Evolutionary conservation across 2,113 vertebrate genomes (phyloP).

Genomic region (Elaphurus davidianus): DNA sequence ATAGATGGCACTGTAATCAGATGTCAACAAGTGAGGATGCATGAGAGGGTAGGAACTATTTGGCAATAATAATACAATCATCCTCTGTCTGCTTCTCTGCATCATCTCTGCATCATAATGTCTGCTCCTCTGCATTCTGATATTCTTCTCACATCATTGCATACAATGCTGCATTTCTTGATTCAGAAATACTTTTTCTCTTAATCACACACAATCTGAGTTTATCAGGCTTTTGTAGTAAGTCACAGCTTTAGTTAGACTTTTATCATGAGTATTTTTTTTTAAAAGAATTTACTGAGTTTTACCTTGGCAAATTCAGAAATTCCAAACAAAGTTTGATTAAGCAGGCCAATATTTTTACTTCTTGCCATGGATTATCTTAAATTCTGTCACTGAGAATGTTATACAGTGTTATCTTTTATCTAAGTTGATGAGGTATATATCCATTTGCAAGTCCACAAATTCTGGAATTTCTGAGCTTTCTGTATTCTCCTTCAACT

Average conservation of each 20-base stretch:
- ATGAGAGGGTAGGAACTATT: not conserved
- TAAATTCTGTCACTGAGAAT: not conserved
- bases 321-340: not conserved
- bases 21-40: not conserved
- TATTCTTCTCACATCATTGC: not conserved
- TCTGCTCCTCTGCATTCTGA: not conserved
- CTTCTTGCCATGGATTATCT: not conserved
- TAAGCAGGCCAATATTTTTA: not conserved
- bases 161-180: not conserved
- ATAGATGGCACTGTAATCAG: not conserved
- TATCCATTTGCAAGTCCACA: not conserved
- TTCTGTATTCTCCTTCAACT: not conserved
- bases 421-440: not conserved
- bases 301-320: not conserved
- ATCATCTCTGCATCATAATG: not conserved
- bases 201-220: not conserved
- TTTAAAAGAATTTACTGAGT: not conserved
- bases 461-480: not conserved
- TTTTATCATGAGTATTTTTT: not conserved
- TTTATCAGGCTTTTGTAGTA: not conserved
- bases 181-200: not conserved
- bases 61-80: not conserved
- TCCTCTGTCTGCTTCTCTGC: not conserved
- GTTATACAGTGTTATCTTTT: not conserved
- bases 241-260: not conserved